These are phyloP conservation scores for Zaprionus kolodkinae DNA, from an alignment of 1,140 invertebrate genomes.

Conservation along the genomic window DNA sequence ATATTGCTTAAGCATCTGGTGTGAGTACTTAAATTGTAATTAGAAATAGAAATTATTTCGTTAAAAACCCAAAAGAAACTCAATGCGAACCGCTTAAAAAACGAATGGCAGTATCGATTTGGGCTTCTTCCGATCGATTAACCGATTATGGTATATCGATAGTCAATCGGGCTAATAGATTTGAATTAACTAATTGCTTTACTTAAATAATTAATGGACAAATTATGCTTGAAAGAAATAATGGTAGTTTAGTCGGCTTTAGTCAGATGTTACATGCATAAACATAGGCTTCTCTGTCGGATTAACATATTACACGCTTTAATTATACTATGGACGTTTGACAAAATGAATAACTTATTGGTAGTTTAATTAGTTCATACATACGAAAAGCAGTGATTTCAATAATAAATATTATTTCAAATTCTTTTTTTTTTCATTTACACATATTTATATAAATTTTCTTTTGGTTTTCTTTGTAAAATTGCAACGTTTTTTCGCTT, in stretches of 20 bases:
- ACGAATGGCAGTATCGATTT: constrained; percentile 27
- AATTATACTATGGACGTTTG: constrained; percentile 73
- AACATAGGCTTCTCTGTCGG: constrained; percentile 13
- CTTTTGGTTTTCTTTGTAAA: constrained; percentile 1
- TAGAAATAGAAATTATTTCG: neutral
- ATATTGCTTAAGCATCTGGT: constrained; percentile 9
- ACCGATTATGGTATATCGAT: neutral
- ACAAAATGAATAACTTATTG: constrained; percentile 46
- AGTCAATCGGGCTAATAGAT: constrained; percentile 21
- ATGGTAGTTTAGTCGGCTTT: constrained; percentile 19
- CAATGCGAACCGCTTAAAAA: constrained; percentile 19
- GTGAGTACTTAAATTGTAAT: neutral
- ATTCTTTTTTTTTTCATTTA: constrained; percentile 4
- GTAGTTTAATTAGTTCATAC: constrained; percentile 27
- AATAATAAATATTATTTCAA: constrained; percentile 14
- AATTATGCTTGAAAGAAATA: constrained; percentile 18
- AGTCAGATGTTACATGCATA: constrained; percentile 15
- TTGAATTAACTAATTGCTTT: constrained; percentile 78
- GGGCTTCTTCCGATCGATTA: neutral
- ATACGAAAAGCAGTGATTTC: constrained; percentile 26
- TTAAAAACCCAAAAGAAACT: constrained; percentile 11
- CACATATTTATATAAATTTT: neutral
- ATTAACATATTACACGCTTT: constrained; percentile 47
- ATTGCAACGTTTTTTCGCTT: constrained; percentile 15
- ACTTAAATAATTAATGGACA: constrained; percentile 72